Conservation (phyloP, 2,113 vertebrate genomes). For the Theropithecus gelada region DNA sequence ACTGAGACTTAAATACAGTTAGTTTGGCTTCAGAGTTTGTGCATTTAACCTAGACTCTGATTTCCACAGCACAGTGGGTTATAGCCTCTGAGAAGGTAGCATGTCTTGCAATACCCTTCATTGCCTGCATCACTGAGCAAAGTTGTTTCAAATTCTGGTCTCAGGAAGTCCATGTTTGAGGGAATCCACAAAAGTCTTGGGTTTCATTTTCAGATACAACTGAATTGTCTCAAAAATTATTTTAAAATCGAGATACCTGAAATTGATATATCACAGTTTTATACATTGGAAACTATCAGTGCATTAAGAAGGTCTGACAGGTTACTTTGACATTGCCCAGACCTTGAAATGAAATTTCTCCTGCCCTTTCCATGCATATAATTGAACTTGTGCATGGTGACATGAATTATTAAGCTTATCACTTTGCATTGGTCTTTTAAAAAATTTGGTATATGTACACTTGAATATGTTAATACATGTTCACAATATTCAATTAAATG, state of each 20-base stretch:
- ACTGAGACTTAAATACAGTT: background rate
- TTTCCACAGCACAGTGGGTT: background rate
- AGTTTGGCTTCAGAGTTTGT: background rate
- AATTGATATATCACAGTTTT: background rate
- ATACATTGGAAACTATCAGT: background rate
- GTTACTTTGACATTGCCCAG: background rate
- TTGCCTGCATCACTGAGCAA: background rate
- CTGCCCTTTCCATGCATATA: background rate
- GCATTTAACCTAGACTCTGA: background rate
- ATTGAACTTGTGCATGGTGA: background rate
- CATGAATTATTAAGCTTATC: background rate
- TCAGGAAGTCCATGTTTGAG: background rate
- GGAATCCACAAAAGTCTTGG: background rate
- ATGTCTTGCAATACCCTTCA: no score
- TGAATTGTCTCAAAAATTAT: background rate
- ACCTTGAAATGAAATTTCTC: background rate
- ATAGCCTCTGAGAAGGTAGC: background rate
- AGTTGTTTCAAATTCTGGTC: background rate
- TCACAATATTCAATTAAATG: background rate
- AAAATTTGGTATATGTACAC: background rate
- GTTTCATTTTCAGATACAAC: background rate
- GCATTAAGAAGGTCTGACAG: background rate
- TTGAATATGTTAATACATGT: background rate
- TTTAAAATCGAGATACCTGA: background rate
- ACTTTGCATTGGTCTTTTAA: background rate